Percentiles rank a stretch among this genome's conserved stretches.
Conservation (phyloP, 2,113 vertebrate genomes). For the Aegithalos caudatus region DNA sequence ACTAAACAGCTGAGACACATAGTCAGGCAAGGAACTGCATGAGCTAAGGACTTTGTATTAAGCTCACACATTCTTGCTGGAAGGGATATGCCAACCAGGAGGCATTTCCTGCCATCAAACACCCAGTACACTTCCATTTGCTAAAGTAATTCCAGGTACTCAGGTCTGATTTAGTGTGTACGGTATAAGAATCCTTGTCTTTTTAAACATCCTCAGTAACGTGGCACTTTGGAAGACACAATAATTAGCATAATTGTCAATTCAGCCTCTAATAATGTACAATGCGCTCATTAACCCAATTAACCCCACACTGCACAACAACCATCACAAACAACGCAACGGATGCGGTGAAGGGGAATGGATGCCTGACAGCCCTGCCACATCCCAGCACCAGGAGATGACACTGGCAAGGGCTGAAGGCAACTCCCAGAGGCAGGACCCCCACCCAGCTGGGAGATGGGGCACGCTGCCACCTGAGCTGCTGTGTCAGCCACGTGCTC, state of each 20-base stretch:
- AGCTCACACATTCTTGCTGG: neutral
- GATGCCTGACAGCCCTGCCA: neutral
- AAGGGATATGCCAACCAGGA: neutral
- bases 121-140: neutral
- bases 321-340: neutral
- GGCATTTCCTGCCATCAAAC: neutral
- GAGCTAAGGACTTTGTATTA: neutral
- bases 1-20: neutral
- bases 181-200: neutral
- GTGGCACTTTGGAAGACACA: neutral
- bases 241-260: slow-evolving; percentile 42
- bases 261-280: slow-evolving; percentile 44
- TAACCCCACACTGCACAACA: slow-evolving; percentile 33
- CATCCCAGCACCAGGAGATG: neutral
- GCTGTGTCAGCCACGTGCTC: neutral
- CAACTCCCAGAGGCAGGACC: neutral
- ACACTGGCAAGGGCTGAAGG: neutral
- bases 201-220: neutral
- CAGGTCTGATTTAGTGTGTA: neutral
- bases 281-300: slow-evolving; percentile 23
- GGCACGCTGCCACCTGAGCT: neutral
- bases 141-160: neutral
- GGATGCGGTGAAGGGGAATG: neutral
- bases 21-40: neutral
- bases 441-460: neutral